Base-by-base conservation (phyloP, 2,113 vertebrate genomes). In the Tilapia sparmanii region DNA sequence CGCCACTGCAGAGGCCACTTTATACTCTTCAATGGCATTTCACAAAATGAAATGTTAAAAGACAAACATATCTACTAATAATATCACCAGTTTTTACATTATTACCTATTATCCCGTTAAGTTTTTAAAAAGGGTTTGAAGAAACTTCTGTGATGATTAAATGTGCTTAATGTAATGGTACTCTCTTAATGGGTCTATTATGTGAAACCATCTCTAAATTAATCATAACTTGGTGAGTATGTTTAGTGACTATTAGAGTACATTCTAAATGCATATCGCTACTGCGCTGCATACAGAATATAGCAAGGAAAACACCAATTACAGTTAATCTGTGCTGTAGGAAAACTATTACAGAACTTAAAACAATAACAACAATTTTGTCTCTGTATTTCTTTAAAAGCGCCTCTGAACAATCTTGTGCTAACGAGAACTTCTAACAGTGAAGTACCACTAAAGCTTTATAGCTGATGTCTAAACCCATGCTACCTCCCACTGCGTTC, bases 401-500 rank as follows among this genome's bases (percentile, higher is more conserved):
- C 4, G 24, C 73, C 71, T 85, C 19, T 52, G 33, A 80, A 63
- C 26, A 86, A 90, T 85, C 57, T 79, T 52, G 84, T 53, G 85
- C 87, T 86, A 91, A 90, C 31, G 5, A 90, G 68, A 85, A 79
- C 50, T 66, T 26, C 59, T 85, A 59, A 73, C 82, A 73, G 15
- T 76, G 40, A 5, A 47, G 50, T 76, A 66, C 54, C 80, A 88
- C 87, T 87, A 81, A 71, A 82, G 78, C 81, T 78, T 92, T 85
- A 89, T 90, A 87, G 26, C 73, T 73, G 73, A 81, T 79, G 86
- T 85, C 87, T 90, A 90, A 91, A 91, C 68, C 79, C 87, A 73
- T 22, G 13, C 88, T 82, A 38, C 52, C 86, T 90, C 89, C 93
- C 86, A 93, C 92, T 89, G 90, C 19, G 90, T 87, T 94, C 82